Conservation (phyloP, 2,113 vertebrate species). For the Paradoxurus hermaphroditus region DNA sequence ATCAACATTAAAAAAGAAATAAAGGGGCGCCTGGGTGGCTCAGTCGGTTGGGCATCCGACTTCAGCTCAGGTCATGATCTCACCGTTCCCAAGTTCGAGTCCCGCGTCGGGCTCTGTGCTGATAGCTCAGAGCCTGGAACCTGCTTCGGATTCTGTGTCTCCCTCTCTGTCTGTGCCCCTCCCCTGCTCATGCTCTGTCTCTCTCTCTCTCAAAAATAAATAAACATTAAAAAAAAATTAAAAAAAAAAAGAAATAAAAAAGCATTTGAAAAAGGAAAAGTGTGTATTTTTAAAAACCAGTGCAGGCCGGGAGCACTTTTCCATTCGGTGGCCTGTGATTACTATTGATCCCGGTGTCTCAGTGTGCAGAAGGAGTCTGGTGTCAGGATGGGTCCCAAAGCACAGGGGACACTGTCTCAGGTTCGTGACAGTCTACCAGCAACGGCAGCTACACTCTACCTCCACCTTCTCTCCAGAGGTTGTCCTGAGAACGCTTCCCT, state of each 20-base stretch:
- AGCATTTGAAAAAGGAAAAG: background rate
- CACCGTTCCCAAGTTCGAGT: fast-evolving
- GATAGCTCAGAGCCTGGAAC: no score
- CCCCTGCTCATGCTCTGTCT: no score
- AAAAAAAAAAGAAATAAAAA: background rate
- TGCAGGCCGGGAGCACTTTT: background rate
- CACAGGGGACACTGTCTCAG: background rate
- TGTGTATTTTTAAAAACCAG: background rate
- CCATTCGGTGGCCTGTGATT: background rate
- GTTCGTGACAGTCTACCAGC: background rate
- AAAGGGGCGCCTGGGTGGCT: no score
- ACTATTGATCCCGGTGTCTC: fast-evolving
- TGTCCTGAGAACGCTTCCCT: background rate
- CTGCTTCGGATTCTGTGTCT: no score
- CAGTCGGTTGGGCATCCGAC: no score
- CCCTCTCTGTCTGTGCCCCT: no score
- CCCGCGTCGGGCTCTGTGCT: no score
- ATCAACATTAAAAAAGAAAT: no score
- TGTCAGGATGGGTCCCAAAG: background rate
- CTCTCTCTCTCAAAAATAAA: no score
- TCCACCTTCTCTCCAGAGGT: background rate
- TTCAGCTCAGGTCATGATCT: no score
- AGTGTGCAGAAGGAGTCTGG: fast-evolving
- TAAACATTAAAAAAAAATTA: no score
- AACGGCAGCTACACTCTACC: fast-evolving